phyloP scores from a whole-genome alignment of 2,888 invertebrate species.

The Eurois occulta region DNA sequence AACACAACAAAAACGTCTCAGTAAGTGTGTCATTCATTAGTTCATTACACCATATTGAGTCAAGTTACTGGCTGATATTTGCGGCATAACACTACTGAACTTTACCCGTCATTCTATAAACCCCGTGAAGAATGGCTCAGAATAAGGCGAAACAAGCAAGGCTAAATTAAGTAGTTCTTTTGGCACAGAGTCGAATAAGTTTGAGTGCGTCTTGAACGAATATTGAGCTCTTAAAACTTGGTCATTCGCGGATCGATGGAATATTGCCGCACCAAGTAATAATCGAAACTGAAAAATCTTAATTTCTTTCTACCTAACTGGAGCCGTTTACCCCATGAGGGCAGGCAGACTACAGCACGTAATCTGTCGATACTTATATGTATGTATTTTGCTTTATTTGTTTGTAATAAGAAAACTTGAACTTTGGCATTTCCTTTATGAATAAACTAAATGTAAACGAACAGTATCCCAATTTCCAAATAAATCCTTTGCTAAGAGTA shows the following conservation, averaged over 20 bases:
- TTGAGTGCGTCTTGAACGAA: constrained; percentile 12
- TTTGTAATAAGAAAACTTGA: background rate
- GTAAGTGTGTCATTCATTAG: background rate
- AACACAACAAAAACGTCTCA: background rate
- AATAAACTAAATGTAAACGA: background rate
- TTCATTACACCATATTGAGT: background rate
- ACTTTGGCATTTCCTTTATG: background rate
- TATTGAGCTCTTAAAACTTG: constrained; percentile 30
- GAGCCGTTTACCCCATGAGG: background rate
- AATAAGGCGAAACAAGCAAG: constrained; percentile 14
- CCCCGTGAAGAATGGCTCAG: constrained; percentile 10
- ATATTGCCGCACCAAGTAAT: constrained; percentile 2
- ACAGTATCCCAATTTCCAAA: background rate
- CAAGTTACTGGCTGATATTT: background rate
- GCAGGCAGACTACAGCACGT: background rate
- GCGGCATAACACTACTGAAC: background rate
- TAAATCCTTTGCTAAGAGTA: constrained; percentile 1
- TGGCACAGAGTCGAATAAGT: constrained; percentile 26
- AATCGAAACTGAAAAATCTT: background rate
- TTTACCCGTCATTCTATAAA: background rate
- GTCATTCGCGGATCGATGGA: constrained; percentile 9
- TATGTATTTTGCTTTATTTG: background rate
- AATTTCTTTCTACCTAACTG: too few species aligned
- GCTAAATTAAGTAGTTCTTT: constrained; percentile 23
- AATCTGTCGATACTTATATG: background rate